Conservation (phyloP, 2,113 vertebrate genomes). For the Fulica atra region DNA sequence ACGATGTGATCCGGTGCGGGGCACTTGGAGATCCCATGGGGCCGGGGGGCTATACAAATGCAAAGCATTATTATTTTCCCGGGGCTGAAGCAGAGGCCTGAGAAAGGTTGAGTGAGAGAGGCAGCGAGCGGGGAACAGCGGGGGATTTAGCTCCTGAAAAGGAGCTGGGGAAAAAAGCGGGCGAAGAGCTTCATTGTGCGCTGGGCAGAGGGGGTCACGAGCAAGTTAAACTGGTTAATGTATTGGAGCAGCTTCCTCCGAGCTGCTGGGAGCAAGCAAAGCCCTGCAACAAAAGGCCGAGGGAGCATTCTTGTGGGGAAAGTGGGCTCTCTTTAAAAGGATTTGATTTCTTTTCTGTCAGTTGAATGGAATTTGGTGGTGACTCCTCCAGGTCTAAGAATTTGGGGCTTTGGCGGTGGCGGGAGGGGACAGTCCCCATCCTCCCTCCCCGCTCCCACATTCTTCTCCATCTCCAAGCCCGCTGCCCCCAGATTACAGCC, state of each 20-base stretch:
- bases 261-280: conserved; percentile 58
- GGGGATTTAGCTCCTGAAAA: conserved; percentile 66
- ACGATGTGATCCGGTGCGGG: background rate
- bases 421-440: conserved; percentile 9
- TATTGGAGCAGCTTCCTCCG: conserved; percentile 67
- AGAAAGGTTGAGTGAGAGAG: conserved; percentile 63
- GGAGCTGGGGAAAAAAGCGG: conserved; percentile 30
- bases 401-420: conserved; percentile 21
- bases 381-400: conserved; percentile 76
- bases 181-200: conserved; percentile 49
- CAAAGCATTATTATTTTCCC: conserved; percentile 52
- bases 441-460: background rate
- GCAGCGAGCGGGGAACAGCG: conserved; percentile 44
- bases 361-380: conserved; percentile 81
- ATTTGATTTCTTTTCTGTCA: conserved; percentile 79
- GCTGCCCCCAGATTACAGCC: conserved; percentile 13
- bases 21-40: background rate
- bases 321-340: conserved; percentile 71
- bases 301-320: conserved; percentile 70
- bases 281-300: conserved; percentile 62
- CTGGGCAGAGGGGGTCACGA: conserved; percentile 64
- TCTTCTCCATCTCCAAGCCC: conserved; percentile 29
- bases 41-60: conserved; percentile 52
- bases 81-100: conserved; percentile 53
- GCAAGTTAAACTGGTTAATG: conserved; percentile 77